phyloP scores from a whole-genome alignment of 2,888 invertebrate genomes.

The Trachelus troglodyta region DNA sequence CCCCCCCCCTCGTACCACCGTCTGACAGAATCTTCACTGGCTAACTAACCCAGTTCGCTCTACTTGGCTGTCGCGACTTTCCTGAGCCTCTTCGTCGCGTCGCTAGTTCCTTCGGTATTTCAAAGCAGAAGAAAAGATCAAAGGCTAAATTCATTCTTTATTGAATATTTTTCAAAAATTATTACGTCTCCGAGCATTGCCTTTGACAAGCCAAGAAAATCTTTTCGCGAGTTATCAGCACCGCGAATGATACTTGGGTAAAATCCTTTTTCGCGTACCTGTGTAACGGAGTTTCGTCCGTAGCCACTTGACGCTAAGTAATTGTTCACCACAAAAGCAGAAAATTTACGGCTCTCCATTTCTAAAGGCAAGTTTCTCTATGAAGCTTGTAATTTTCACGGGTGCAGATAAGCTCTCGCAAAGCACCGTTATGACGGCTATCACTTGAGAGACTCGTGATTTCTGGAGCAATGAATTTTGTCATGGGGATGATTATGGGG shows the following conservation, averaged over 20 bases:
- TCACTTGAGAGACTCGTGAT: conserved; percentile 32
- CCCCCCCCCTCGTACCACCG: not conserved
- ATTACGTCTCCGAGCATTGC: not conserved
- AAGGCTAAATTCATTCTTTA: not conserved
- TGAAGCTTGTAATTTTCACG: conserved; percentile 49
- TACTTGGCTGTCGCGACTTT: conserved; percentile 6
- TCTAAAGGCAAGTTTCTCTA: conserved; percentile 37
- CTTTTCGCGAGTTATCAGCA: not conserved
- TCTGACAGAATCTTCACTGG: conserved; percentile 8
- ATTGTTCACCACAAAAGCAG: conserved; percentile 33
- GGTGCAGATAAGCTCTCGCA: conserved; percentile 43
- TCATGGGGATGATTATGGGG: not conserved
- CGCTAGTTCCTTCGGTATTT: not conserved
- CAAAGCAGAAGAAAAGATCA: not conserved
- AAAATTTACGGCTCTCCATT: conserved; percentile 38
- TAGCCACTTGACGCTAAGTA: conserved; percentile 21
- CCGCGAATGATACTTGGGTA: not conserved
- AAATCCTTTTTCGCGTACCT: not conserved
- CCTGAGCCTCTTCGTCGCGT: not conserved
- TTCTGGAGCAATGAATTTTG: conserved; percentile 23
- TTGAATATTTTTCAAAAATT: not conserved
- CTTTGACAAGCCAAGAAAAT: not conserved
- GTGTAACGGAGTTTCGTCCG: conserved; percentile 11
- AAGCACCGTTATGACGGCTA: conserved; percentile 23
- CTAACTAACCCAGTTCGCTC: conserved; percentile 5